Percentiles rank a stretch among this genome's conserved stretches.
phyloP scores from a whole-genome alignment of 2,113 vertebrate species.

The Todiramphus saurophagus region DNA sequence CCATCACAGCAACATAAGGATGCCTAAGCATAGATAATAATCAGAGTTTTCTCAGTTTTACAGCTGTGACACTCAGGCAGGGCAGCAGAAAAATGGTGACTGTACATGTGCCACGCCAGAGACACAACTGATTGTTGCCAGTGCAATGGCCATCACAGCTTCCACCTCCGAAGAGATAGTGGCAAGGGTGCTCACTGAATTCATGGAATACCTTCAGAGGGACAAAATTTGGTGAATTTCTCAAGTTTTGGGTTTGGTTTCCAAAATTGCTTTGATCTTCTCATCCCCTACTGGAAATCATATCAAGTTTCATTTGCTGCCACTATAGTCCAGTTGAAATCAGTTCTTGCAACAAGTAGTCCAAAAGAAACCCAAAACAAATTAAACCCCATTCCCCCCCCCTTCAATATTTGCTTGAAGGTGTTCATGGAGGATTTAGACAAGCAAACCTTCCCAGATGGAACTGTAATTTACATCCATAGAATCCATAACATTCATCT shows the following conservation, averaged over 20 bases:
- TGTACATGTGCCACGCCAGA: background rate
- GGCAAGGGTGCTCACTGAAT: background rate
- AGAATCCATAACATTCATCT: conserved; percentile 6
- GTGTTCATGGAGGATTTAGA: background rate
- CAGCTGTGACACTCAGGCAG: background rate
- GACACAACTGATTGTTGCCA: background rate
- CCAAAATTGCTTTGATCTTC: background rate
- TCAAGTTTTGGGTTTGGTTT: background rate
- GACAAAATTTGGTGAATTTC: background rate
- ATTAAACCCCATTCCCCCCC: background rate
- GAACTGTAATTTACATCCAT: conserved; percentile 21
- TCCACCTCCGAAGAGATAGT: rapidly evolving
- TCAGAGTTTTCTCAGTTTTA: background rate
- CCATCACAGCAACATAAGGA: background rate
- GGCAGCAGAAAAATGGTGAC: background rate
- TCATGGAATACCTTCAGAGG: background rate
- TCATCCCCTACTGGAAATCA: background rate
- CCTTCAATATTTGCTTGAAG: background rate
- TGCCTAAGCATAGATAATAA: background rate
- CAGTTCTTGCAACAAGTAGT: background rate
- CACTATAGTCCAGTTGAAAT: background rate
- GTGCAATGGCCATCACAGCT: background rate
- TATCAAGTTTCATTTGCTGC: background rate
- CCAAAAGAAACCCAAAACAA: background rate
- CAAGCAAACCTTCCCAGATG: conserved; percentile 33